Evolutionary conservation across 1,140 invertebrate species (phyloP), one percentile per base, ranked within the genome.

Genomic region (Tetramorium simillimum): DNA sequence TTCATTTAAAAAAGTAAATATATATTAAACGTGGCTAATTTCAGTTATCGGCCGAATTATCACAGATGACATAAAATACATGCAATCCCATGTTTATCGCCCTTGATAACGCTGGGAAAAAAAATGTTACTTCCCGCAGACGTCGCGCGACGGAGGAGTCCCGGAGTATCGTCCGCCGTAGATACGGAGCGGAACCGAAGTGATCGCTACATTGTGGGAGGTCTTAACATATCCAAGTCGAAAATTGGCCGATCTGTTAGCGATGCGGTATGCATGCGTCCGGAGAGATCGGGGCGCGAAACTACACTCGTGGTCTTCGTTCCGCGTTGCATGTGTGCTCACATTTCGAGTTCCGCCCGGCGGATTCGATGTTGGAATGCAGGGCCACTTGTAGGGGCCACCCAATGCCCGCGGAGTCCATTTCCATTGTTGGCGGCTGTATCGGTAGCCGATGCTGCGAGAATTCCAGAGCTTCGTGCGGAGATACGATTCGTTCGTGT

Each of bases 381-480:
- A 51, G 72, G 87, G 88, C 90, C 89, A 90, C 87, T 91, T 90
- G 90, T 88, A 85, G 89, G 86, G 86, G 86, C 89, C 86, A 88
- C 89, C 89, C 90, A 78, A 90, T 89, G 65, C 86, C 70, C 89
- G 63, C 73, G 60, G 77, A 87, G 86, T 90, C 89, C 90, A 90
- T 90, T 92, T 92, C 90, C 91, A 91, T 91, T 92, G 91, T 91
- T 88, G 86, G 77, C 86, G 85, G 90, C 77, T 90, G 82, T 91
- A 89, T 90, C 87, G 85, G 77, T 86, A 85, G 65, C 88, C 73
- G 73, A 53, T 43, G 65, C 84, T 85, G 87, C 84, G 89, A 88
- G 87, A 91, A 91, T 91, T 91, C 90, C 90, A 80, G 81, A 86
- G 76, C 77, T 28, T 60, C 75, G 49, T 62, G 28, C 76, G 53